Evolutionary conservation across 2,888 invertebrate genomes (phyloP), one percentile per base, ranked within the genome.

Genomic region (Acanthosepion esculentum): DNA sequence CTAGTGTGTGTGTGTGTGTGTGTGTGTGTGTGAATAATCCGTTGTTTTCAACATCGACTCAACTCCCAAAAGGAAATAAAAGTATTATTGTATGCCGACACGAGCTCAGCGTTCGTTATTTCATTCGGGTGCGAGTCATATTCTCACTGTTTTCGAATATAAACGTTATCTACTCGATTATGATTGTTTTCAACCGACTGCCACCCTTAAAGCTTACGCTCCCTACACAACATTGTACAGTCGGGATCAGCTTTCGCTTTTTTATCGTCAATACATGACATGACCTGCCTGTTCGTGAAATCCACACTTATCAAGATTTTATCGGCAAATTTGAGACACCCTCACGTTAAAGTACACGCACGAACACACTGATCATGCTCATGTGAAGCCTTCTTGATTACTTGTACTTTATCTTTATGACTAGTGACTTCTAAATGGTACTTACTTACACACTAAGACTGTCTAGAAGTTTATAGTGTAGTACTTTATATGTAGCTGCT

Each of bases 261-360:
- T 78, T 78, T 78, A n/a, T 78, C n/a, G 78, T 78, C 78, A 78
- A 78, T 78, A 78, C 78, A 78, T 78, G 78, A 78, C n/a, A 78
- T 78, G 78, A n/a, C 78, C 78, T 15, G n/a, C 78, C 78, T n/a
- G 78, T 78, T 78, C 10, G n/a, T 78, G 78, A 78, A 78, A 78
- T n/a, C 78, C 78, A 78, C n/a, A 78, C 78, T 78, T 78, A 78
- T n/a, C 7, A 78, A 78, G 78, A 78, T 78, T 78, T 78, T 78
- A 78, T 78, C 78, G n/a, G 78, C n/a, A 78, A 78, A 78, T 78
- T 78, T n/a, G 78, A 78, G 78, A 78, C 12, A 78, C 15, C n/a
- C 78, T n/a, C 12, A 4, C 78, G 78, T n/a, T n/a, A 78, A 78
- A 0, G 78, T n/a, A 78, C 15, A n/a, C 78, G n/a, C n/a, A 78